Evolutionary conservation across 2,797 vertebrate species (phyloP).

Genomic region (Euthynnus affinis): DNA sequence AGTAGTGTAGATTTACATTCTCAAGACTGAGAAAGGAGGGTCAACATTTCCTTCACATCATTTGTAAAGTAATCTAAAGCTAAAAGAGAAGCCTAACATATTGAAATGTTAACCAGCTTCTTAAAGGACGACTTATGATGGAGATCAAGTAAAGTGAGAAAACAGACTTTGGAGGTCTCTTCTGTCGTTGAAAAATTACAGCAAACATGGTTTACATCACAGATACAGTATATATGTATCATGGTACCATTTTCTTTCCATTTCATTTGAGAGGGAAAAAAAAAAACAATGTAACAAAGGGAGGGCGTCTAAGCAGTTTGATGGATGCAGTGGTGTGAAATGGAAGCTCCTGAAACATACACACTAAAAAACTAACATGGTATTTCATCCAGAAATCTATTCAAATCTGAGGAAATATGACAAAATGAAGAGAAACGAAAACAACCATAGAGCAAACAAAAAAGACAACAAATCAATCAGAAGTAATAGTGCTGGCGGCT

Average conservation of each 20-base stretch:
- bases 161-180: conserved; percentile 2
- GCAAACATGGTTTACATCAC: conserved; percentile 41
- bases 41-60: background rate
- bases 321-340: conserved; percentile 71
- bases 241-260: conserved; percentile 21
- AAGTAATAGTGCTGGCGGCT: conserved; percentile 94
- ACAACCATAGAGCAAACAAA: conserved; percentile 77
- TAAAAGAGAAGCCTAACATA: background rate
- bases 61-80: background rate
- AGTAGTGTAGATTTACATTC: background rate
- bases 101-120: conserved; percentile 1
- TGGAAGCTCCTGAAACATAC: conserved; percentile 55
- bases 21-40: background rate
- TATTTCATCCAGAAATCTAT: conserved; percentile 66
- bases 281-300: conserved; percentile 31
- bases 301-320: conserved; percentile 35
- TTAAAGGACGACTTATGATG: background rate
- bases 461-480: conserved; percentile 94
- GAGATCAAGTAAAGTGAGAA: background rate
- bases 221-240: background rate
- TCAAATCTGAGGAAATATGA: conserved; percentile 73
- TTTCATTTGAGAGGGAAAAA: conserved; percentile 36
- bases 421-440: conserved; percentile 72
- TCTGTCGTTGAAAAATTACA: conserved; percentile 19
- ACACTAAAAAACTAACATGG: conserved; percentile 41